Evolutionary conservation across 2,797 vertebrate species (phyloP), one percentile per base, ranked within the genome.

Genomic region (Argyrosomus regius): DNA sequence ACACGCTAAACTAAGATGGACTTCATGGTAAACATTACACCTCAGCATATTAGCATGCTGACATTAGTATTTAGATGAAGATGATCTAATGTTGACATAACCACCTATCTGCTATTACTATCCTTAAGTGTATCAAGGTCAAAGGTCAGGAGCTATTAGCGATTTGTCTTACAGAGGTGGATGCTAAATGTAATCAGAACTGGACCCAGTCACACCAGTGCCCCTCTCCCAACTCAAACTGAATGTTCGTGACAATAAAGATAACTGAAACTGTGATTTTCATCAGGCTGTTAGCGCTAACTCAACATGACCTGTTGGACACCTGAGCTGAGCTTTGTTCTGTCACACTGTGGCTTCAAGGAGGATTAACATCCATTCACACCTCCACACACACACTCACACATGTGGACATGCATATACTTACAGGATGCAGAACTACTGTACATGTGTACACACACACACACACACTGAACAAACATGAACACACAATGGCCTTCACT

Each of bases 281-380:
- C 89, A 89, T 76, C 87, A 3, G 43, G 65, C 64, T 77, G 54
- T 61, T 64, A n/a, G 46, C 24, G 11, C 75, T 81, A 88, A 77
- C 58, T 46, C 82, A 92, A 89, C 89, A 90, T 86, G 87, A 88
- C 88, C 86, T 46, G 64, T 45, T 68, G 63, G 77, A 84, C 78
- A 83, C 75, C 89, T 60, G 66, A 75, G 79, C 52, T 63, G 53
- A 82, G 73, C 90, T 90, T 83, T 90, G 85, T 87, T 77, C 77
- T 84, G 78, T 79, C 80, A 83, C 17, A 17, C 66, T 50, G 61
- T 0, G 1, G 63, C 77, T 87, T 86, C 65, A 62, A 84, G 6
- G 5, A 35, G 80, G 79, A 87, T 91, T 86, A 90, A 60, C 71
- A 73, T 87, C 88, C 62, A 70, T 91, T 84, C 72, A 72, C 91